A percentile compares a stretch with the other conserved stretches of the same genome.
phyloP scores from a whole-genome alignment of 2,888 invertebrate genomes.

The Amaurobius ferox region DNA sequence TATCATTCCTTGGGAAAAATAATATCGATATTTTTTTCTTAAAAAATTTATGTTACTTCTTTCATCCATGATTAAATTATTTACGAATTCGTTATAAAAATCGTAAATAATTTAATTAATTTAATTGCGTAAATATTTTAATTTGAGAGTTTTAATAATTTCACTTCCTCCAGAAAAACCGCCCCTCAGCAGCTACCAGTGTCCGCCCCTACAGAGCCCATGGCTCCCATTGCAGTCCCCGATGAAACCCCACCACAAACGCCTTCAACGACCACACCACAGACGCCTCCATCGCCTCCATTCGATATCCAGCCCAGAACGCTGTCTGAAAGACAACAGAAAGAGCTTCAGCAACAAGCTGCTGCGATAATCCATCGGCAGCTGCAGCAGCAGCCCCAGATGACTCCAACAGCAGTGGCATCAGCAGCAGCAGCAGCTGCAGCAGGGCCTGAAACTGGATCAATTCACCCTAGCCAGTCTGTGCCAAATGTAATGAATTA shows the following conservation, averaged over 20 bases:
- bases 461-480: conserved; percentile 72
- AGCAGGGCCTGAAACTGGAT: not conserved
- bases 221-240: conserved; percentile 55
- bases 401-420: conserved; percentile 26
- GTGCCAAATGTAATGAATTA: conserved; percentile 73
- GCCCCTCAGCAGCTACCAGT: conserved; percentile 65
- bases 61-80: too few relatives aligned
- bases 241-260: conserved; percentile 60
- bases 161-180: conserved; percentile 43
- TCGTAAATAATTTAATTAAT: too few relatives aligned
- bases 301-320: not conserved
- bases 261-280: conserved; percentile 36
- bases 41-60: too few relatives aligned
- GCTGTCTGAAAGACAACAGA: conserved; percentile 48
- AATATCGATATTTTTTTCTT: too few relatives aligned
- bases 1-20: too few relatives aligned
- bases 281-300: conserved; percentile 55
- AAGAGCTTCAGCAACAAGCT: conserved; percentile 54
- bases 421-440: conserved; percentile 76
- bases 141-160: too few relatives aligned
- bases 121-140: too few relatives aligned
- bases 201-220: not conserved
- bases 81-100: too few relatives aligned
- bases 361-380: conserved; percentile 42
- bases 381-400: conserved; percentile 43